These are phyloP conservation scores for Mormyrus iriodes DNA, from an alignment of 2,113 vertebrate genomes.

Conservation along the genomic window DNA sequence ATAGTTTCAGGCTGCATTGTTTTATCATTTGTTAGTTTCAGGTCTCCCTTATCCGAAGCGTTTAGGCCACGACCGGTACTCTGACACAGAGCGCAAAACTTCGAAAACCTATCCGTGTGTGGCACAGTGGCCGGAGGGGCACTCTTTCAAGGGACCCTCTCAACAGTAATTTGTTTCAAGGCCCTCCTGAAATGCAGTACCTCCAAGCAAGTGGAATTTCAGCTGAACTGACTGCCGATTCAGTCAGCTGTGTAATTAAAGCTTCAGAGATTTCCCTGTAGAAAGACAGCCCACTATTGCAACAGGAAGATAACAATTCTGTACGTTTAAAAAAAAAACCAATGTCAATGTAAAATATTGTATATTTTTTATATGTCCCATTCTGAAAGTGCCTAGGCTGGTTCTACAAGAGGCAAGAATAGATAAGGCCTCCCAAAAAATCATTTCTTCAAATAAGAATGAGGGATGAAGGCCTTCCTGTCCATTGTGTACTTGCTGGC, in stretches of 20 bases:
- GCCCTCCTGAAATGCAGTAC: neutral
- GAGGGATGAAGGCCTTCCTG: neutral
- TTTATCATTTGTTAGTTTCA: conserved; percentile 38
- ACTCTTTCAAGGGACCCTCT: neutral
- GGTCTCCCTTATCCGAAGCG: conserved; percentile 27
- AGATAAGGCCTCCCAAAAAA: neutral
- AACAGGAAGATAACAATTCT: conserved; percentile 35
- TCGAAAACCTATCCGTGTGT: neutral
- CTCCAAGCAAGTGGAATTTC: neutral
- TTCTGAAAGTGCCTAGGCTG: neutral
- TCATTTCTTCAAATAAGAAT: neutral
- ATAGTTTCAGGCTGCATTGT: conserved; percentile 34
- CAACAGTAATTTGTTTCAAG: neutral
- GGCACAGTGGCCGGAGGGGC: neutral
- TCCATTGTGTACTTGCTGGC: neutral
- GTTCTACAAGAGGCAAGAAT: neutral
- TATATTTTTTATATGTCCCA: neutral
- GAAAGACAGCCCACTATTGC: conserved; percentile 19
- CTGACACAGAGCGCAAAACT: conserved; percentile 4
- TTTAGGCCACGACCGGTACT: conserved; percentile 37
- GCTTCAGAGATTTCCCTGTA: conserved; percentile 30
- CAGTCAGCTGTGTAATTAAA: conserved; percentile 19
- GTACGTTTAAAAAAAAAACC: conserved; percentile 25
- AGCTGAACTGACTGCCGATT: conserved; percentile 1
- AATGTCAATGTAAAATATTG: conserved; percentile 27